Conservation (phyloP, 2,888 invertebrate genomes). For the Tridacna crocea region DNA sequence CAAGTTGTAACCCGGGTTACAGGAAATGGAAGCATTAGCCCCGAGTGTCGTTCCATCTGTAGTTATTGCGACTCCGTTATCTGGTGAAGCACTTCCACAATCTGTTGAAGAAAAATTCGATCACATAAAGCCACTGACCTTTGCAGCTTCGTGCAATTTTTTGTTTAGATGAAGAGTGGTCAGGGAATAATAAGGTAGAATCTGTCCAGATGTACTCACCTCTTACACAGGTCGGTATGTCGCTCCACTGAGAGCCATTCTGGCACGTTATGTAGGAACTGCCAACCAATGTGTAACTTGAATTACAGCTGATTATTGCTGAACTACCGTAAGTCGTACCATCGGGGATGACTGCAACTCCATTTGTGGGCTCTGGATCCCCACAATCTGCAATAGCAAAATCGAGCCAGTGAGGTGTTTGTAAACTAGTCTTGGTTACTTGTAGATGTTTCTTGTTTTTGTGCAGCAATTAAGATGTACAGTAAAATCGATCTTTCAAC, state of each 20-base stretch:
- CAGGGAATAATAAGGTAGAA: too few species aligned
- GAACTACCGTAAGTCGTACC: conserved; percentile 9
- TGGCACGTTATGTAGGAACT: conserved; percentile 8
- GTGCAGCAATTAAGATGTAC: too few species aligned
- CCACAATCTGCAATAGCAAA: conserved; percentile 6
- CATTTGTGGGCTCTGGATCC: conserved; percentile 6
- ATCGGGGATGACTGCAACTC: not conserved
- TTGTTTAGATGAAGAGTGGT: too few species aligned
- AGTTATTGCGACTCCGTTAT: not conserved
- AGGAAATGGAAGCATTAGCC: conserved; percentile 9
- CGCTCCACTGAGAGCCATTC: not conserved
- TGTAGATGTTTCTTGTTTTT: too few species aligned
- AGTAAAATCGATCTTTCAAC: too few species aligned
- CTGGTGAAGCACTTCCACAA: conserved; percentile 8
- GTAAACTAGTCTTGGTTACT: too few species aligned
- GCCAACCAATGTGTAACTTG: conserved; percentile 17
- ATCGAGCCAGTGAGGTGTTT: too few species aligned
- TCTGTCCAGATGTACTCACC: too few species aligned
- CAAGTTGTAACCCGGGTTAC: conserved; percentile 16
- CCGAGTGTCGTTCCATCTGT: not conserved
- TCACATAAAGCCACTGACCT: too few species aligned
- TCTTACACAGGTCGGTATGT: not conserved
- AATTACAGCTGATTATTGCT: conserved; percentile 25
- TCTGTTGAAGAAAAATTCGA: not conserved
- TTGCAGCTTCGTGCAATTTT: too few species aligned